Conservation (phyloP, 2,797 vertebrate genomes). For the Denticeps clupeoides region DNA sequence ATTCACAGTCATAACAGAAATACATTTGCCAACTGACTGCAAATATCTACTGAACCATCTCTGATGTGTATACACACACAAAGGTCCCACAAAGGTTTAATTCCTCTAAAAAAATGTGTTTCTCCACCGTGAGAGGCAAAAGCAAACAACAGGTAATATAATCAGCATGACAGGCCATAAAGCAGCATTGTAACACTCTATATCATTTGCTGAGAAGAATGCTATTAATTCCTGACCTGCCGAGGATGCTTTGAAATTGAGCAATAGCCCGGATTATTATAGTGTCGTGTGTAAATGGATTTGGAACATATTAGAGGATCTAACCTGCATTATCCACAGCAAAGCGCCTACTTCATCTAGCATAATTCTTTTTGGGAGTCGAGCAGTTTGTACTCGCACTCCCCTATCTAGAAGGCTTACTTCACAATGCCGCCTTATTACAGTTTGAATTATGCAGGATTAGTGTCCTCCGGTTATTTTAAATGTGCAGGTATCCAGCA, state of each 20-base stretch:
- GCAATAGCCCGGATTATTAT: slow-evolving; percentile 10
- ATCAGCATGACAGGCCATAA: not conserved
- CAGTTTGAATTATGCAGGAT: slow-evolving; percentile 24
- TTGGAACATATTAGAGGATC: slow-evolving; percentile 12
- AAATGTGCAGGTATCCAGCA: slow-evolving; percentile 1
- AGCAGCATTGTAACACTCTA: slow-evolving; percentile 1
- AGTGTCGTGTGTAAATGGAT: slow-evolving; percentile 13
- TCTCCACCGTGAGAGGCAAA: too few relatives aligned
- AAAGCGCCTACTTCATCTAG: slow-evolving; percentile 1
- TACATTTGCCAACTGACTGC: not conserved
- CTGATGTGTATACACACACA: too few relatives aligned
- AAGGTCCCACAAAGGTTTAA: too few relatives aligned
- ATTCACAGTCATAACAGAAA: not conserved
- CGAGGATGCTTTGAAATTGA: slow-evolving; percentile 9
- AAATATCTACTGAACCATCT: too few relatives aligned
- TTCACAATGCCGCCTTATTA: slow-evolving; percentile 13
- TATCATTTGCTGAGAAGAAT: not conserved
- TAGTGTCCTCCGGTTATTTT: slow-evolving; percentile 6
- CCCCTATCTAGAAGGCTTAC: slow-evolving; percentile 8
- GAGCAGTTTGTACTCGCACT: not conserved
- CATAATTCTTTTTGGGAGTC: slow-evolving; percentile 3
- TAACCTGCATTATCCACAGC: slow-evolving; percentile 2
- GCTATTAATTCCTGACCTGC: not conserved
- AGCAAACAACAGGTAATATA: too few relatives aligned
- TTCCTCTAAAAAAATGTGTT: too few relatives aligned